Percentiles rank a stretch among this genome's conserved stretches.
Evolutionary conservation across 1,140 invertebrate genomes (phyloP).

Genomic region (Bilobella aurantiaca): DNA sequence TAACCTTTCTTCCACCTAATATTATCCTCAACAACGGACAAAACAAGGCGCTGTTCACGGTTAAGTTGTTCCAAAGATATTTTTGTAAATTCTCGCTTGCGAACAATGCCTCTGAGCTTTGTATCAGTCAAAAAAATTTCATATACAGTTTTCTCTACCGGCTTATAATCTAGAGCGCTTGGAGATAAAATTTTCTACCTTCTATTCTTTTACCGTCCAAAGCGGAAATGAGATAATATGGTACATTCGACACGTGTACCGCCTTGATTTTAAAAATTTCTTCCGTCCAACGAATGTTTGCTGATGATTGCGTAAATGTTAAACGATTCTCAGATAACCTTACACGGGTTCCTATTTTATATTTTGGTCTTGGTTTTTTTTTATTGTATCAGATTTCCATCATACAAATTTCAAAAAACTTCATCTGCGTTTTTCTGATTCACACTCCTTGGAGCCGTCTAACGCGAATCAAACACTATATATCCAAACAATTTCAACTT

Average conservation of each 20-base stretch:
- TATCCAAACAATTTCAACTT: background rate
- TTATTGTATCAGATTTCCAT: background rate
- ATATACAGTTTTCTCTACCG: background rate
- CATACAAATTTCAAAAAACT: constrained; percentile 1
- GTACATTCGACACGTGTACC: background rate
- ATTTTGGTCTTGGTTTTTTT: constrained; percentile 1
- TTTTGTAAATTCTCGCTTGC: background rate
- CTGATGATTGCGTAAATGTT: background rate
- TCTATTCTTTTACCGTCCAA: background rate
- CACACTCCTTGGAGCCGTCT: background rate
- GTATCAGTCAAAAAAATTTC: background rate
- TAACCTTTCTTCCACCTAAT: background rate
- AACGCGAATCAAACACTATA: background rate
- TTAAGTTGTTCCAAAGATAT: background rate
- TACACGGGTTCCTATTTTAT: background rate
- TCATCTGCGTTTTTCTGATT: background rate
- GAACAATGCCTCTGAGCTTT: background rate
- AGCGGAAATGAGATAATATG: background rate
- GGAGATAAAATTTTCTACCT: background rate
- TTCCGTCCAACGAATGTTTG: background rate
- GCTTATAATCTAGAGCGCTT: background rate
- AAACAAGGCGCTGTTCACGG: background rate
- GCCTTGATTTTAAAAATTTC: background rate
- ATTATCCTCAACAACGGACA: background rate
- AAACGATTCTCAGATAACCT: background rate